Percentiles rank a stretch among this genome's conserved stretches.
Conservation (phyloP, 2,888 invertebrate genomes). For the Ophioninae sp. region DNA sequence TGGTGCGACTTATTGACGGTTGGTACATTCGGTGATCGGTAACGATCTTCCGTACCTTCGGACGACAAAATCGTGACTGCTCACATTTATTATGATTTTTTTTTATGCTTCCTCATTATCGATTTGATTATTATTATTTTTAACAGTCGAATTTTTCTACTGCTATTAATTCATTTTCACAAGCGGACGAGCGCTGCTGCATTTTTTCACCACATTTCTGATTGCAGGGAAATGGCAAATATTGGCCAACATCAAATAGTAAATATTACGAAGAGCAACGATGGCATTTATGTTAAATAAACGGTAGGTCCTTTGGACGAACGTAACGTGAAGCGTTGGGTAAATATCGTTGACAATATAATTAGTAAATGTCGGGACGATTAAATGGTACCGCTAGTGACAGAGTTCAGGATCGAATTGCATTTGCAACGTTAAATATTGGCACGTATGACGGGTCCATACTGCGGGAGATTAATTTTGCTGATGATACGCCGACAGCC, state of each 20-base stretch:
- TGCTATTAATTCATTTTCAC: too few species aligned
- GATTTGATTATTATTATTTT: too few species aligned
- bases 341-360: background rate
- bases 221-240: background rate
- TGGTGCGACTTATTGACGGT: constrained; percentile 5
- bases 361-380: background rate
- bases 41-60: background rate
- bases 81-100: background rate
- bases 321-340: background rate
- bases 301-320: too few species aligned
- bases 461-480: background rate
- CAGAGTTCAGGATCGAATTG: background rate
- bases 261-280: background rate
- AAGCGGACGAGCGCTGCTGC: background rate
- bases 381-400: background rate
- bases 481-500: background rate
- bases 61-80: background rate
- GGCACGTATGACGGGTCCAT: background rate
- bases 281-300: background rate
- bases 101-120: too few species aligned
- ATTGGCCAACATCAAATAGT: background rate
- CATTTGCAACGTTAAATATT: background rate
- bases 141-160: too few species aligned
- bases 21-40: background rate
- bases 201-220: background rate